Base-by-base conservation (phyloP, 2,113 vertebrate species). In the Marmota monax region DNA sequence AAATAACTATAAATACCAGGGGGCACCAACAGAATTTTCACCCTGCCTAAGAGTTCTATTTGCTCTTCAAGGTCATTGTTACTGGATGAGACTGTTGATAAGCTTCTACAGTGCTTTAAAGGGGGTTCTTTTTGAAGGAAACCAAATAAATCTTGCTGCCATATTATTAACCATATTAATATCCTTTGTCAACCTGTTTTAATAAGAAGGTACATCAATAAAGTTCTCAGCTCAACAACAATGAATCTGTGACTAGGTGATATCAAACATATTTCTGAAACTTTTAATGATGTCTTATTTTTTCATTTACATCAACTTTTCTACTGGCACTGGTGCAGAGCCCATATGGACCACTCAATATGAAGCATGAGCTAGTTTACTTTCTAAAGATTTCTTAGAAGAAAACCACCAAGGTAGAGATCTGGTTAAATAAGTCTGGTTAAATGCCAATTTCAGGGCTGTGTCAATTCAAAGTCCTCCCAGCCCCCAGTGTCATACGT, bases 401-500 rank as follows among this genome's bases (percentile, higher is more conserved):
- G 25, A 90, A 70, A 10, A 14, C 4, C 3, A 51, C 23, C 2
- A 3, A 76, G 65, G 48, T 3, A 70, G 20, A 23, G 22, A 56
- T 89, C 39, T 79, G 29, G 4, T 61, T 85, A 56, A 84, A 56
- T 10, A 65, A 63, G 61, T 63, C 61, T 63, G 9, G 61, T 48
- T 51, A 69, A 70, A 27, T 56, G 23, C 4, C 32, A 53, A 16
- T 16, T 51, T 14, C 14, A 27, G 39, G 9, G 1, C 32, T 53
- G 3, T 14, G 45, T 7, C 56, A 73, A 82, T 34, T n/a, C 8
- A 14, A 45, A 48, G 11, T 42, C 16, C 56, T 20, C 56, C 20
- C 5, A 0, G 29, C 45, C 5, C 23, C 37, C 5, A 42, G n/a
- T n/a, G 8, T 25, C 20, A 14, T 4, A 6, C 4, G n/a, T 48